Percentiles rank a stretch among this genome's conserved stretches.
Evolutionary conservation across 2,888 invertebrate genomes (phyloP).

Genomic region (Caenorhabditis becei): DNA sequence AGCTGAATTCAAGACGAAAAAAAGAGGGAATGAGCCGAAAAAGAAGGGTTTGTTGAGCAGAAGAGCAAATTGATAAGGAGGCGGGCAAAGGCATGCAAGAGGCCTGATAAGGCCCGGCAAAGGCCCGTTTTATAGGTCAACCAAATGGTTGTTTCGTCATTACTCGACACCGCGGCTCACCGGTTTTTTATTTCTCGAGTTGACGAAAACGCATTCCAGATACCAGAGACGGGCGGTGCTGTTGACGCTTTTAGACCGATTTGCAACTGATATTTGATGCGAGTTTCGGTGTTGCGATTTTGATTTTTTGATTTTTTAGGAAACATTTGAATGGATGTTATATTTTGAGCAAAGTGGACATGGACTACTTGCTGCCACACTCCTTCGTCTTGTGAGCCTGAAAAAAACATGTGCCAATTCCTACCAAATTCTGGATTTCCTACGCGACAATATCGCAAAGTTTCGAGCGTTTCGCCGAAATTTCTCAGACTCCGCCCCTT

Average conservation of each 20-base stretch:
- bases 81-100: conserved; percentile 23
- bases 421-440: too few relatives aligned
- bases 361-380: too few relatives aligned
- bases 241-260: background rate
- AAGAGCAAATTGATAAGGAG: conserved; percentile 29
- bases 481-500: conserved; percentile 9
- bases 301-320: conserved; percentile 2
- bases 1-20: too few relatives aligned
- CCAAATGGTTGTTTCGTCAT: conserved; percentile 44
- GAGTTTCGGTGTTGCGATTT: background rate
- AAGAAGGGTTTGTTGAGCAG: conserved; percentile 2
- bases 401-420: too few relatives aligned
- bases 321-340: too few relatives aligned
- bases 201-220: conserved; percentile 40
- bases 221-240: background rate
- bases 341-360: too few relatives aligned
- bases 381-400: too few relatives aligned
- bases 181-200: conserved; percentile 35
- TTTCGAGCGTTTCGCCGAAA: background rate
- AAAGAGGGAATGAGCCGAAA: conserved; percentile 2
- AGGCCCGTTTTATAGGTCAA: conserved; percentile 54
- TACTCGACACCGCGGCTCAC: conserved; percentile 15
- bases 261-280: conserved; percentile 18
- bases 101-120: conserved; percentile 51
- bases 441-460: too few relatives aligned